phyloP scores from a whole-genome alignment of 2,888 invertebrate species.

The Diloba caeruleocephala region DNA sequence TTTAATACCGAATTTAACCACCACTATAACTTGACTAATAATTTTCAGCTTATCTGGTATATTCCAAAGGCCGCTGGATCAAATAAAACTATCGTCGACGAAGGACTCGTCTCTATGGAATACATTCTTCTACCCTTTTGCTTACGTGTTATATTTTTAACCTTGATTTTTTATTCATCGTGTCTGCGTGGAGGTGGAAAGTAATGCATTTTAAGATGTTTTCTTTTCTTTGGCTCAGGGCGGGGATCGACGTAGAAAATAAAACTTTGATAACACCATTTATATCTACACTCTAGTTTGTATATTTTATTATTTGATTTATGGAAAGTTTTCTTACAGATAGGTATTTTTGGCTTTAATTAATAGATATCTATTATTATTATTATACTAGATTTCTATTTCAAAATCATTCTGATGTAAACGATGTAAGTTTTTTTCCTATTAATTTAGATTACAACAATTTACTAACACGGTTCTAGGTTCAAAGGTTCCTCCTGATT shows the following conservation, averaged over 20 bases:
- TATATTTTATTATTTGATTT: too few relatives aligned
- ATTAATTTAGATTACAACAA: too few relatives aligned
- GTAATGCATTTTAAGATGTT: slow-evolving; percentile 2
- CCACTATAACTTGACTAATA: slow-evolving; percentile 15
- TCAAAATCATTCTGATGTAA: too few relatives aligned
- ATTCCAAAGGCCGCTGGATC: slow-evolving; percentile 12
- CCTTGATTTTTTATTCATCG: slow-evolving; percentile 50
- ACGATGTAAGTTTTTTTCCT: too few relatives aligned
- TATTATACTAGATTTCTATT: too few relatives aligned
- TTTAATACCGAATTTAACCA: slow-evolving; percentile 10
- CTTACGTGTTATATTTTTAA: slow-evolving; percentile 38
- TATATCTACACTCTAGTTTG: too few relatives aligned
- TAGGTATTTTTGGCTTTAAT: too few relatives aligned
- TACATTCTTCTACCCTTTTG: not conserved
- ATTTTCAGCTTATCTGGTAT: not conserved
- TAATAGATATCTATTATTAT: too few relatives aligned
- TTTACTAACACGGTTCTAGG: too few relatives aligned
- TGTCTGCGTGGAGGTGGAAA: slow-evolving; percentile 14
- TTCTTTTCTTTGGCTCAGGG: not conserved
- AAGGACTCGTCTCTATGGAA: slow-evolving; percentile 35
- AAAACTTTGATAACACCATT: not conserved
- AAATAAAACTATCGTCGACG: slow-evolving; percentile 30
- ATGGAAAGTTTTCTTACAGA: too few relatives aligned
- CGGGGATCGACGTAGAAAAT: slow-evolving; percentile 17
- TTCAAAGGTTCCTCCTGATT: too few relatives aligned